A percentile compares a stretch with the other conserved stretches of the same genome.
Conservation (phyloP, 2,113 vertebrate genomes). For the Pomatostomus ruficeps region DNA sequence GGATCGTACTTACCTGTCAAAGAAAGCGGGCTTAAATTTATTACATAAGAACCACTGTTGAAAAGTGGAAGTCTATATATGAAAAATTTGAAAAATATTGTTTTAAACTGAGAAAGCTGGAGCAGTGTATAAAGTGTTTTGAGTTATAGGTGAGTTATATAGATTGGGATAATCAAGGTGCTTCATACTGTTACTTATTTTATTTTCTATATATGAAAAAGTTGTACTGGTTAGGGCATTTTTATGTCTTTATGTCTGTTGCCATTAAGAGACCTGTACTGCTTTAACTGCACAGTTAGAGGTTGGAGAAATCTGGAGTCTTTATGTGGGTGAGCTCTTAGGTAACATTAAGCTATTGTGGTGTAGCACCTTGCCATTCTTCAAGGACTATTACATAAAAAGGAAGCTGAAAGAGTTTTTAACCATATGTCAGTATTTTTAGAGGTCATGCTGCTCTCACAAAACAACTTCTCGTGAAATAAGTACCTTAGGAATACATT, state of each 20-base stretch:
- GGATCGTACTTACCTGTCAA: not conserved
- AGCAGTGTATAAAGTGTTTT: not conserved
- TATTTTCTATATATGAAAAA: not conserved
- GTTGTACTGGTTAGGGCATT: not conserved
- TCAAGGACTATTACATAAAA: not conserved
- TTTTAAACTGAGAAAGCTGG: not conserved
- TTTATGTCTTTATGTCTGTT: not conserved
- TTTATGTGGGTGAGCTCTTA: not conserved
- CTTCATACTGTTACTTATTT: not conserved
- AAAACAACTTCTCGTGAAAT: not conserved
- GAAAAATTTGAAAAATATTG: not conserved
- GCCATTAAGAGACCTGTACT: not conserved
- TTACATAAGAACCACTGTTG: not conserved
- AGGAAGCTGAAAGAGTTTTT: not conserved
- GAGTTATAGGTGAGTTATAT: not conserved
- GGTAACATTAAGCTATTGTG: not conserved
- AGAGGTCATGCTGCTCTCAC: not conserved
- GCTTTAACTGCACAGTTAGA: not conserved
- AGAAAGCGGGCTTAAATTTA: not conserved
- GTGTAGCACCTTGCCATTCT: not conserved
- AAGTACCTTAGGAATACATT: not conserved
- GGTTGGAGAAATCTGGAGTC: not conserved
- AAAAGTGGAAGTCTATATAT: not conserved
- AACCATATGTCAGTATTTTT: not conserved
- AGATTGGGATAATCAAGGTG: not conserved